A percentile compares a stretch with the other conserved stretches of the same genome.
These are phyloP conservation scores for Calyptommatus sinebrachiatus DNA, from an alignment of 2,113 vertebrate species.

Conservation along the genomic window DNA sequence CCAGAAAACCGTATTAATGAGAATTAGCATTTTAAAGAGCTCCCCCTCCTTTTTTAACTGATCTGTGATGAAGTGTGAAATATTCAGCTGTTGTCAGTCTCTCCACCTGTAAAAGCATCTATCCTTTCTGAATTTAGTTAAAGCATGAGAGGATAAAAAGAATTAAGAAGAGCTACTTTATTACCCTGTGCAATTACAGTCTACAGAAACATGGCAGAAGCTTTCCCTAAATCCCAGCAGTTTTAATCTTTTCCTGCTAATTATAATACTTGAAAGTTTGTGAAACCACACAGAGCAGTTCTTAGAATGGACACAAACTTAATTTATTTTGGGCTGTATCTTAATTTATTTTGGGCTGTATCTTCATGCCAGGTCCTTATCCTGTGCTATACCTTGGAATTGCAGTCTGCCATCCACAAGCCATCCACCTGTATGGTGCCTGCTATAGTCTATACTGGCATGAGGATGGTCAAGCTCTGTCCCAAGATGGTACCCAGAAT, in stretches of 20 bases:
- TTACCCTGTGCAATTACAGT: neutral
- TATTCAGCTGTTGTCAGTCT: constrained; percentile 45
- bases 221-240: neutral
- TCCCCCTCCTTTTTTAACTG: constrained; percentile 36
- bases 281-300: neutral
- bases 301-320: neutral
- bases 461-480: too few relatives aligned
- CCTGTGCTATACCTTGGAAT: too few relatives aligned
- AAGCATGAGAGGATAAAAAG: constrained; percentile 23
- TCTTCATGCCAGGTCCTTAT: too few relatives aligned
- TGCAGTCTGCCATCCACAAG: too few relatives aligned
- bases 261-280: neutral
- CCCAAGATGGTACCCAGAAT: too few relatives aligned
- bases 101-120: constrained; percentile 56
- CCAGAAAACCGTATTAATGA: constrained; percentile 64
- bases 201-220: constrained; percentile 27
- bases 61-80: constrained; percentile 60
- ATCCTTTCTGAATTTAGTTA: constrained; percentile 9
- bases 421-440: too few relatives aligned
- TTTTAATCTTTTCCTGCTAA: too few relatives aligned
- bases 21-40: constrained; percentile 62
- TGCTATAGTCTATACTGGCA: too few relatives aligned
- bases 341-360: too few relatives aligned
- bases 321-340: too few relatives aligned
- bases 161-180: constrained; percentile 21